A percentile compares a stretch with the other conserved stretches of the same genome.
phyloP scores from a whole-genome alignment of 2,888 invertebrate species.

The Hypselothyrea guttata region DNA sequence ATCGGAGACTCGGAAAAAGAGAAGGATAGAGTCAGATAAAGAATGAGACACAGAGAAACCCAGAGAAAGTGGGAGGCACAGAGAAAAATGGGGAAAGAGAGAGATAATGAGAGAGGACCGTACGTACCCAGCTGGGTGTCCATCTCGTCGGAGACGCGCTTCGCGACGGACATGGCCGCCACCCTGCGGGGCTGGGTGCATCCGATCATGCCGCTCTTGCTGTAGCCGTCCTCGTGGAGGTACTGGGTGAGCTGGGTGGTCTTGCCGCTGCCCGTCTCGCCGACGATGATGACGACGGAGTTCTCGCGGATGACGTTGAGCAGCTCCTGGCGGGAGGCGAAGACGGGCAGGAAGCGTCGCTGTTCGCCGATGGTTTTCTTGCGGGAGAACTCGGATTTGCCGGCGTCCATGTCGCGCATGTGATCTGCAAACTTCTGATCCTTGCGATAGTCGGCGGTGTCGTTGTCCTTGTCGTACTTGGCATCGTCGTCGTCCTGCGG shows the following conservation, averaged over 20 bases:
- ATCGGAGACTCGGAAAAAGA: conserved; percentile 98
- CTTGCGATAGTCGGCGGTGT: conserved; percentile 92
- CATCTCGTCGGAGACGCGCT: conserved; percentile 99
- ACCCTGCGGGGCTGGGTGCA: conserved; percentile 99
- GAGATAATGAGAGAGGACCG: neutral
- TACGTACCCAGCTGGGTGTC: conserved; percentile 88
- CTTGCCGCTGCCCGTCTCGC: conserved; percentile 86
- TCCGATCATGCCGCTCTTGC: conserved; percentile 95
- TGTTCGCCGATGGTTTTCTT: conserved; percentile 93
- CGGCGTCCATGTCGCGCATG: conserved; percentile 87
- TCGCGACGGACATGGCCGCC: conserved; percentile 99
- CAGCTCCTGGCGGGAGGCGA: conserved; percentile 96
- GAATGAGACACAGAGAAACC: too few relatives aligned
- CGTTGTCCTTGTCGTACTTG: conserved; percentile 85
- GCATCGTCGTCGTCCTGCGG: conserved; percentile 90
- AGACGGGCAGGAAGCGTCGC: conserved; percentile 95
- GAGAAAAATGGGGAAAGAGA: too few relatives aligned
- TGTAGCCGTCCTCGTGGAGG: conserved; percentile 98
- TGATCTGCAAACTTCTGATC: conserved; percentile 99
- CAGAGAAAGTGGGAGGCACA: too few relatives aligned
- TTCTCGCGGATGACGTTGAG: conserved; percentile 96
- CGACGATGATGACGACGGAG: conserved; percentile 96
- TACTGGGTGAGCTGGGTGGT: conserved; percentile 99
- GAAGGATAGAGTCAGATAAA: too few relatives aligned
- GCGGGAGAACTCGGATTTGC: conserved; percentile 91